Base-by-base conservation (phyloP, 2,888 invertebrate genomes). In the Copidosoma aretas region DNA sequence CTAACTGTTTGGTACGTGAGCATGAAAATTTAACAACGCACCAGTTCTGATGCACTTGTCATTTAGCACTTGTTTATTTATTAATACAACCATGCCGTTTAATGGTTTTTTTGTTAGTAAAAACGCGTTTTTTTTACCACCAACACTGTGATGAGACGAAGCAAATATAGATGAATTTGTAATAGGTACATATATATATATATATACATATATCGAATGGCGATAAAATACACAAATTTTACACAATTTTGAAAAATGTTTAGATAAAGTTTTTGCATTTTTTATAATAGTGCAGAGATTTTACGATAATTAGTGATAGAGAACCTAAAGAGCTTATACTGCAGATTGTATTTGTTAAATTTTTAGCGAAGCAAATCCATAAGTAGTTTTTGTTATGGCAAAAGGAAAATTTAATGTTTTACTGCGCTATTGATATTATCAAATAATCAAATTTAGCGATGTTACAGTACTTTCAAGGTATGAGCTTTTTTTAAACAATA, bases 231-330 rank as follows among this genome's bases (percentile, higher is more conserved):
- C 43, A 46, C 43, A 46, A 65, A 63, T 49, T 68, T 66, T 64
- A 58, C 61, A 58, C 58, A 53, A 66, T 64, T 32, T 46, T 21
- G 14, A 49, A 68, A 61, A 68, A 64, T 56, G 52, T 67, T 70
- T 61, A 60, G 63, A 64, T 57, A 67, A 24, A 71, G 17, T 39
- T 66, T 66, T 64, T 63, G 58, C 60, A 64, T 66, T 66, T 71
- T 68, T 68, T 67, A 66, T 64, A 61, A 67, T 61, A 67, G 22
- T 51, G 46, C 62, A 63, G 52, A 58, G 60, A 65, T 66, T 68
- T 64, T 67, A 8, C 46, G 64, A 68, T 57, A 59, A 68, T 64
- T 68, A 71, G 64, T 64, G 71, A 69, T 71, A 71, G 57, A 69
- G 53, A 17, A 64, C 64, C 21, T 69, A 67, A 32, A 69, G 64